phyloP scores from a whole-genome alignment of 2,797 vertebrate genomes.

The Heteromormyrus szaboi region DNA sequence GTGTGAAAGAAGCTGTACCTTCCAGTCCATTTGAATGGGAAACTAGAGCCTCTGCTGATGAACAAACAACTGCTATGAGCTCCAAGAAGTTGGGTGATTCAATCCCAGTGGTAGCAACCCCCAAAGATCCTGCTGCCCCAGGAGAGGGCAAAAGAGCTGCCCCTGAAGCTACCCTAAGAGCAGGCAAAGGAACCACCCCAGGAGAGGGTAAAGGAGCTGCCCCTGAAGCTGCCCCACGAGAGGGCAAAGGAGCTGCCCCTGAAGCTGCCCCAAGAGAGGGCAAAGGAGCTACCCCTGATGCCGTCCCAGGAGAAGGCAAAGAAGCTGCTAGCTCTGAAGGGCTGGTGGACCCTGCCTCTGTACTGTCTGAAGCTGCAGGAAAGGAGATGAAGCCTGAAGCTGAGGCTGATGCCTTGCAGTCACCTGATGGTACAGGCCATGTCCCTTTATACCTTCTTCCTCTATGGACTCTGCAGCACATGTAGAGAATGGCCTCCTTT shows the following conservation, averaged over 20 bases:
- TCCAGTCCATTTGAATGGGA: not conserved
- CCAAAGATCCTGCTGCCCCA: not conserved
- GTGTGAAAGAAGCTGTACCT: not conserved
- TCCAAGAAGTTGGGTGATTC: not conserved
- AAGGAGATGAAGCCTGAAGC: constrained; percentile 48
- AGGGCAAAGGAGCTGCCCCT: not conserved
- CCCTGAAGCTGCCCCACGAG: constrained; percentile 15
- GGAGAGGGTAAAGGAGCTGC: not conserved
- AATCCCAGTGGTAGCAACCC: not conserved
- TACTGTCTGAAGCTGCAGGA: constrained; percentile 30
- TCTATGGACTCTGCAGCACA: constrained; percentile 30
- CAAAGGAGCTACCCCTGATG: not conserved
- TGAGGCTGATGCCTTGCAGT: constrained; percentile 38
- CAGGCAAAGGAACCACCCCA: not conserved
- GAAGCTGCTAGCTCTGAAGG: constrained; percentile 16
- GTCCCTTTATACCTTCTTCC: constrained; percentile 31
- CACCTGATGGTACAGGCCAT: constrained; percentile 47
- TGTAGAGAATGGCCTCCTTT: constrained; percentile 15
- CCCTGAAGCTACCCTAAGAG: not conserved
- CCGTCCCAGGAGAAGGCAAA: constrained; percentile 1
- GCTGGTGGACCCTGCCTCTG: constrained; percentile 39
- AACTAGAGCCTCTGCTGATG: not conserved
- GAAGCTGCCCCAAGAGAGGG: not conserved
- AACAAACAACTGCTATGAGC: not conserved
- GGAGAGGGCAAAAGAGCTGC: not conserved